phyloP scores from a whole-genome alignment of 1,140 invertebrate genomes.

The Calosoma granatense region DNA sequence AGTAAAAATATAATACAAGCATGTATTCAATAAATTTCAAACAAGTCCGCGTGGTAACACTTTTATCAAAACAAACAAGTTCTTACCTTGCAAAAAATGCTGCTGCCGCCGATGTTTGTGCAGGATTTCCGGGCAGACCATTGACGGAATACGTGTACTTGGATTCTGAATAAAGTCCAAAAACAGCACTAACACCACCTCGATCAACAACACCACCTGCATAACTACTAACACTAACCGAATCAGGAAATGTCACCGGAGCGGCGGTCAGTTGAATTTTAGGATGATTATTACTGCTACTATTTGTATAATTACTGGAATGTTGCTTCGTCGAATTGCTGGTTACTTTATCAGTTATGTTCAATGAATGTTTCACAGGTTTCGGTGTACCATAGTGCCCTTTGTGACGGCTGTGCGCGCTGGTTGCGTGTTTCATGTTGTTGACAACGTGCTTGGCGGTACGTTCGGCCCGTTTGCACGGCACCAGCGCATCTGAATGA shows the following conservation, averaged over 20 bases:
- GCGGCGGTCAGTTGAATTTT: background rate
- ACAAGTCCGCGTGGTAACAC: background rate
- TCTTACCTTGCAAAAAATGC: constrained; percentile 38
- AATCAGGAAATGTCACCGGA: background rate
- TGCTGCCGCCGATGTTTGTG: constrained; percentile 33
- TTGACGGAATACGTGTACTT: constrained; percentile 35
- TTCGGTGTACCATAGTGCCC: background rate
- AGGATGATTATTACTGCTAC: background rate
- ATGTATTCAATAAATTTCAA: no score
- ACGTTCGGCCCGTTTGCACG: constrained; percentile 12
- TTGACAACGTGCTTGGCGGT: constrained; percentile 13
- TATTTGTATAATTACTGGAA: background rate
- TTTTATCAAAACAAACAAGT: constrained; percentile 8
- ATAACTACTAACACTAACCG: background rate
- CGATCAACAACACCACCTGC: background rate
- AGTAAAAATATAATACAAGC: no score
- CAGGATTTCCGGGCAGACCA: constrained; percentile 28
- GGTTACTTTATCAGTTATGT: background rate
- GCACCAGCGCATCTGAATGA: background rate
- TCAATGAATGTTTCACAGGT: background rate
- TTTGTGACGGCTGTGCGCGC: background rate
- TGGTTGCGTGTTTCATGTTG: constrained; percentile 13
- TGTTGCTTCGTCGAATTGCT: background rate
- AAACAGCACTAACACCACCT: constrained; percentile 24
- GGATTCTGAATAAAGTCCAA: constrained; percentile 32